These are phyloP conservation scores for Sciaenops ocellatus DNA, from an alignment of 2,797 vertebrate genomes.

Conservation along the genomic window DNA sequence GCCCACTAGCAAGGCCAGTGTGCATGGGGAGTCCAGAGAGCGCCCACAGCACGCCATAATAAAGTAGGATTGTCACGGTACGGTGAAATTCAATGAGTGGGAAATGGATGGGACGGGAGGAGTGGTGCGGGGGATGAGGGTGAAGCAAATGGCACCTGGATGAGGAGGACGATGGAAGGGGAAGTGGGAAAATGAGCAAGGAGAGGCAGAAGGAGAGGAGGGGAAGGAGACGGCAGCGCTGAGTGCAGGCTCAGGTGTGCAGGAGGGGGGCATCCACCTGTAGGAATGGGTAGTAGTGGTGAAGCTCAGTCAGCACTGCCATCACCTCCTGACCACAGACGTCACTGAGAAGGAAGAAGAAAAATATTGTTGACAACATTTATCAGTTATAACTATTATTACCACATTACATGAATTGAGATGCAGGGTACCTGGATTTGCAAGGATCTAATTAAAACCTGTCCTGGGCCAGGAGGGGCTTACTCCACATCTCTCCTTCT, in stretches of 20 bases:
- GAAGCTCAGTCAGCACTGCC: constrained; percentile 71
- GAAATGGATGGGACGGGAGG: constrained; percentile 24
- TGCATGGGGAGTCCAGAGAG: constrained; percentile 90
- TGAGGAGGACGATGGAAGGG: constrained; percentile 19
- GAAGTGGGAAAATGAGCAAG: constrained; percentile 38
- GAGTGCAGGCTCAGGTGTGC: constrained; percentile 51
- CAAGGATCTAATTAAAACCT: constrained; percentile 48
- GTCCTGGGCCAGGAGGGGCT: constrained; percentile 40
- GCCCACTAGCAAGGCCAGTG: constrained; percentile 92
- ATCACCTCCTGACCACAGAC: constrained; percentile 70
- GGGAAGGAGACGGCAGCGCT: constrained; percentile 41
- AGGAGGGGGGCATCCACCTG: constrained; percentile 65
- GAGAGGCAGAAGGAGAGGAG: constrained; percentile 61
- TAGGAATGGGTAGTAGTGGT: constrained; percentile 62
- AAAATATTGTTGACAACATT: neutral
- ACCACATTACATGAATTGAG: neutral
- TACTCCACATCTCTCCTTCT: constrained; percentile 55
- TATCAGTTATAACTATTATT: neutral
- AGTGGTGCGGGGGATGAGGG: neutral
- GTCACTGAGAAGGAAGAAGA: constrained; percentile 31
- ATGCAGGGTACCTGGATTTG: constrained; percentile 56
- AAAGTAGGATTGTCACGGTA: constrained; percentile 5
- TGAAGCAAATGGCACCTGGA: neutral
- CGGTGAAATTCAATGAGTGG: neutral
- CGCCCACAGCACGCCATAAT: constrained; percentile 86